Base-by-base conservation (phyloP, 2,797 vertebrate genomes). In the Gallirallus australis region DNA sequence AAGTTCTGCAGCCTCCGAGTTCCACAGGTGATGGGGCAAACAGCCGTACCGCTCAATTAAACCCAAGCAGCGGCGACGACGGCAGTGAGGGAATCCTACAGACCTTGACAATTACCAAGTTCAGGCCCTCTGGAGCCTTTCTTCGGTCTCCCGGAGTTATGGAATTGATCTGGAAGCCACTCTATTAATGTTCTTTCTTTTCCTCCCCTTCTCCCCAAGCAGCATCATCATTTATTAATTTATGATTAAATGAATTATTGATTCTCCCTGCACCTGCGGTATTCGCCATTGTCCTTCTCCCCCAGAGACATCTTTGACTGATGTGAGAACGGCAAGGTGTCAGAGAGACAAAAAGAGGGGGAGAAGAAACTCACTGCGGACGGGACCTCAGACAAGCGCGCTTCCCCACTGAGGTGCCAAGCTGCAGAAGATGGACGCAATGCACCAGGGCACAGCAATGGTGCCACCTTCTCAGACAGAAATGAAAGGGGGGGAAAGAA, bases 171-270 rank as follows among this genome's bases (percentile, higher is more conserved):
- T 95, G 57, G 79, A 93, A 97, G 85, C 72, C 84, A 82, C 93
- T 97, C 93, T 92, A 96, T 93, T 97, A 96, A 96, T 91, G 92
- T 81, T 95, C 92, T 91, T 94, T 95, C 89, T 94, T 92, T 93
- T 87, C 86, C 86, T 94, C 45, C 79, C 30, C 75, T 96, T 94
- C 73, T 95, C 89, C 90, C 88, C 83, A 93, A 68, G 93, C 81
- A 94, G 40, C 65, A 92, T 15, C 95, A 96, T 91, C 86, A 96
- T 96, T 96, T 97, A 96, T 97, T 97, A 97, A 97, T 96, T 97
- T 96, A 96, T 96, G 95, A 96, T 96, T 95, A 96, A 96, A 97
- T 97, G 86, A 96, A 97, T 97, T 96, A 96, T 96, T 97, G 94
- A 97, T 97, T 94, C 82, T 92, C 70, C 31, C 77, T 86, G 88